phyloP scores from a whole-genome alignment of 1,140 invertebrate genomes.

The Cryptotermes secundus region DNA sequence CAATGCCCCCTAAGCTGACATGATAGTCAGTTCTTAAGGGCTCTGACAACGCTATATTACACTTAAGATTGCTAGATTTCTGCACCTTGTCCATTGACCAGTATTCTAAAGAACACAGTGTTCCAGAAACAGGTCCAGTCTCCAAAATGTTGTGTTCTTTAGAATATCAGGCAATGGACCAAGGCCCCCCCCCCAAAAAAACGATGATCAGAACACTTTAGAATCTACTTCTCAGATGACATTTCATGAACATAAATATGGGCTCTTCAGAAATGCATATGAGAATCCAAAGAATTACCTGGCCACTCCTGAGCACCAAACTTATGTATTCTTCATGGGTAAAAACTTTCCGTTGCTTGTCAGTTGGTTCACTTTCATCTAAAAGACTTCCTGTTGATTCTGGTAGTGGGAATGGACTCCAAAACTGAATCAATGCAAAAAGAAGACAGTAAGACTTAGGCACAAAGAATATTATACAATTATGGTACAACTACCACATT shows the following conservation, averaged over 20 bases:
- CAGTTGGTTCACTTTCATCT: conserved; percentile 51
- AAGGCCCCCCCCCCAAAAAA: too few relatives aligned
- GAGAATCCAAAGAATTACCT: conserved; percentile 47
- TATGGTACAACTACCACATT: neutral
- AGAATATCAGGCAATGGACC: too few relatives aligned
- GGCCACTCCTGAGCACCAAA: conserved; percentile 74
- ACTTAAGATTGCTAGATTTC: too few relatives aligned
- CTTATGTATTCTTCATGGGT: conserved; percentile 84
- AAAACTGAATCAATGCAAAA: conserved; percentile 56
- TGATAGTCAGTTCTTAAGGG: too few relatives aligned
- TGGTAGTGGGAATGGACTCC: conserved; percentile 71
- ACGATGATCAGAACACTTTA: too few relatives aligned
- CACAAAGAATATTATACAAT: neutral
- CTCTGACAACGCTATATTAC: too few relatives aligned
- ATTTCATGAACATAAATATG: conserved; percentile 24
- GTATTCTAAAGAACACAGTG: too few relatives aligned
- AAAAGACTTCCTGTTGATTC: conserved; percentile 57
- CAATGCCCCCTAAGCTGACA: too few relatives aligned
- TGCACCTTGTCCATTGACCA: too few relatives aligned
- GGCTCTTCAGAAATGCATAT: conserved; percentile 26
- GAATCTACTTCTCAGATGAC: too few relatives aligned
- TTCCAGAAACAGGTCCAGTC: too few relatives aligned
- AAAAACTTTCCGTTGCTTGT: conserved; percentile 74
- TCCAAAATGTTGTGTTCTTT: too few relatives aligned
- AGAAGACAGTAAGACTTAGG: neutral